These are phyloP conservation scores for Jaculus jaculus DNA, from an alignment of 2,113 vertebrate genomes.

Conservation along the genomic window DNA sequence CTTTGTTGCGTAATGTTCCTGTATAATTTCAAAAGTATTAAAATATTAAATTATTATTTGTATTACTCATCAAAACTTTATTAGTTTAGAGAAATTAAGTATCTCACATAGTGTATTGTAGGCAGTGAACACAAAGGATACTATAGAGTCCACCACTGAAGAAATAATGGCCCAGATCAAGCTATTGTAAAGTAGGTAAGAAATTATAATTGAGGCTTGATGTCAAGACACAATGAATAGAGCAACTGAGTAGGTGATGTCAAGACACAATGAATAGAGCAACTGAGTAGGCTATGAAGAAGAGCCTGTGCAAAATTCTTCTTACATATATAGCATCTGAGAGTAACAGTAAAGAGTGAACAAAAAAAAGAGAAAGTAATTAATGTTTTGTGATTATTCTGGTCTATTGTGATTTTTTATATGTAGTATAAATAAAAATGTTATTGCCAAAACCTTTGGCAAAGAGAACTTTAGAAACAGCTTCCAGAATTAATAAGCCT, in stretches of 20 bases:
- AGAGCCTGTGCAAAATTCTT: not conserved
- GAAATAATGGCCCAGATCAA: not conserved
- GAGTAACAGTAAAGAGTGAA: not conserved
- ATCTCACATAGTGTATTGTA: not conserved
- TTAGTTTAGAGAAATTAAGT: not conserved
- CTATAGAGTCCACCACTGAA: accelerated
- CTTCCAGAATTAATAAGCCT: not conserved
- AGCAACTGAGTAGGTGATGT: not conserved
- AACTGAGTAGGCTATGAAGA: not conserved
- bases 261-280: not conserved
- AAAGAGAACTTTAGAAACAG: constrained; percentile 33
- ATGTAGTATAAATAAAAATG: not conserved
- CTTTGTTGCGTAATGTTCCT: constrained; percentile 14
- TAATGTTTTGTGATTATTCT: not conserved
- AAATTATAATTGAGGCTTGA: not conserved
- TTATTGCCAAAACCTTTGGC: constrained; percentile 12
- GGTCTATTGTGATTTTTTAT: not conserved
- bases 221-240: not conserved
- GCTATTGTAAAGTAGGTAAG: not conserved
- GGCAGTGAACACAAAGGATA: not conserved
- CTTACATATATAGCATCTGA: not conserved
- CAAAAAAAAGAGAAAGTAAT: not conserved
- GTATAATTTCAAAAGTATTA: not conserved
- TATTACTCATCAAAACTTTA: not conserved
- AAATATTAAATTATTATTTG: not conserved